A percentile compares a stretch with the other conserved stretches of the same genome.
phyloP scores from a whole-genome alignment of 1,140 invertebrate genomes.

The Drosophila varians region DNA sequence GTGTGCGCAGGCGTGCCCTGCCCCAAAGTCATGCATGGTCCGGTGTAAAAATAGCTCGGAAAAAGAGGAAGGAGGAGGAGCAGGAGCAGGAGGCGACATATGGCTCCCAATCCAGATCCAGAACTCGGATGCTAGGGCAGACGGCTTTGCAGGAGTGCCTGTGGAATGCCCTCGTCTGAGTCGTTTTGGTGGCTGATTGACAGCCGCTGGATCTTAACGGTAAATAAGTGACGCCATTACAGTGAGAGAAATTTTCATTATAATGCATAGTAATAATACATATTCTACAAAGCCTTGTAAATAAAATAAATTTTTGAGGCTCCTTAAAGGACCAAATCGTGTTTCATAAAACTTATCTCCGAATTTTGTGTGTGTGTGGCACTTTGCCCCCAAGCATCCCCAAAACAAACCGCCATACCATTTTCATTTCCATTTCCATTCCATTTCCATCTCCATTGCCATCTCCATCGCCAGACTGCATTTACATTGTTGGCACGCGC shows the following conservation, averaged over 20 bases:
- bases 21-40: slow-evolving; percentile 9
- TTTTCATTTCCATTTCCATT: slow-evolving; percentile 1
- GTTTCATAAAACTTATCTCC: not conserved
- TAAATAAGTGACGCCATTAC: slow-evolving; percentile 69
- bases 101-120: slow-evolving; percentile 55
- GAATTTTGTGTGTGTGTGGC: slow-evolving; percentile 2
- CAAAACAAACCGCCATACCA: not conserved
- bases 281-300: not conserved
- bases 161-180: slow-evolving; percentile 60
- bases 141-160: slow-evolving; percentile 76
- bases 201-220: slow-evolving; percentile 70
- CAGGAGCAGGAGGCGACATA: slow-evolving; percentile 50
- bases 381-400: slow-evolving; percentile 2
- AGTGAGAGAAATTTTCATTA: not conserved
- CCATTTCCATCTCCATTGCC: slow-evolving; percentile 7
- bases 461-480: slow-evolving; percentile 44
- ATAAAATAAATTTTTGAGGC: not conserved
- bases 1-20: slow-evolving; percentile 61
- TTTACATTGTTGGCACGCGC: slow-evolving; percentile 77
- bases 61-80: not conserved
- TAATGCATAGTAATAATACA: no score
- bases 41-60: slow-evolving; percentile 31
- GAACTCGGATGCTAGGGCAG: slow-evolving; percentile 17
- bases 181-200: slow-evolving; percentile 60
- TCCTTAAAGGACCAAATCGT: no score